These are phyloP conservation scores for Dolichopus griseipennis DNA, from an alignment of 2,888 invertebrate species.

Conservation along the genomic window DNA sequence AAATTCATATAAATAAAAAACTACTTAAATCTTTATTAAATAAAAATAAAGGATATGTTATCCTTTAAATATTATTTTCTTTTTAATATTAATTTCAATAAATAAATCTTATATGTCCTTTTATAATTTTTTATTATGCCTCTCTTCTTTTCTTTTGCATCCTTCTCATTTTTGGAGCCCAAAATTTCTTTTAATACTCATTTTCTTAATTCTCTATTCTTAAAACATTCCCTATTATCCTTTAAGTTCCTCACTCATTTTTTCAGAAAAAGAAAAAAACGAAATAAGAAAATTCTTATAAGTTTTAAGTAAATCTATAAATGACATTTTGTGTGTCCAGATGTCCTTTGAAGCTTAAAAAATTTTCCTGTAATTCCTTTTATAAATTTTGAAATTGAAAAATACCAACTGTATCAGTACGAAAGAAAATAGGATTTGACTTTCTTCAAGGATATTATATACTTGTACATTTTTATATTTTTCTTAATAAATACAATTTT, in stretches of 20 bases:
- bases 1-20: not conserved
- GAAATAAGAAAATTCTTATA: no score
- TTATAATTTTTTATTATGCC: not conserved
- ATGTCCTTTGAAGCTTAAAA: constrained; percentile 1
- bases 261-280: no score
- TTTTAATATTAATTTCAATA: constrained; percentile 2
- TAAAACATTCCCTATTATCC: no score
- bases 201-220: no score
- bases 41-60: not conserved
- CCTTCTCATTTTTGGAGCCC: not conserved
- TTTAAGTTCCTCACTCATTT: no score
- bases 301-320: constrained; percentile 3
- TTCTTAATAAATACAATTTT: no score
- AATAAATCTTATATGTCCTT: constrained; percentile 1
- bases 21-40: not conserved
- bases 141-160: not conserved
- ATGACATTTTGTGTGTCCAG: not conserved
- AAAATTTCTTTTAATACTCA: no score
- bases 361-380: not conserved
- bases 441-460: not conserved
- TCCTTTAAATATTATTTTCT: not conserved
- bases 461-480: not conserved
- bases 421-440: not conserved
- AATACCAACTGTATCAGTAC: not conserved
- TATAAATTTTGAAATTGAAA: not conserved